These are phyloP conservation scores for Characodon lateralis DNA, from an alignment of 2,797 vertebrate genomes.

Conservation along the genomic window DNA sequence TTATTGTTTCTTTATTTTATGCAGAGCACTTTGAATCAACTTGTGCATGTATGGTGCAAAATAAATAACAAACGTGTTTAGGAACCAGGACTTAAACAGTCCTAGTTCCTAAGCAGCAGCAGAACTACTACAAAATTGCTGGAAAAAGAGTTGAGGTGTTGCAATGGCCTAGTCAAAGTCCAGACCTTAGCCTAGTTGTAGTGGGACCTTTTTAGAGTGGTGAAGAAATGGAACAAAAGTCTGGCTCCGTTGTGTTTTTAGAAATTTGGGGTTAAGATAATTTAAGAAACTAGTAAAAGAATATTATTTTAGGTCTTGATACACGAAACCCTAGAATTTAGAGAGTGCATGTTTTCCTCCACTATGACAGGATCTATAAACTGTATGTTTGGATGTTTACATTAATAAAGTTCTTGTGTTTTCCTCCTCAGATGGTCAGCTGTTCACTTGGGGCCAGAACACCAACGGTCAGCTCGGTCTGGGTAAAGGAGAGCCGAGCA, in stretches of 20 bases:
- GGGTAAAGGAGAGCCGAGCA: conserved; percentile 84
- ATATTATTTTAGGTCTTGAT: not conserved
- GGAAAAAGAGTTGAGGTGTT: not conserved
- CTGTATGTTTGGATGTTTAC: not conserved
- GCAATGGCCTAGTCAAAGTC: not conserved
- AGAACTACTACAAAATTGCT: not conserved
- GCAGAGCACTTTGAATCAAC: too few relatives aligned
- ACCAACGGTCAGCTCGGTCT: conserved; percentile 86
- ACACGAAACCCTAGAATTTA: not conserved
- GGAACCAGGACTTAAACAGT: too few relatives aligned
- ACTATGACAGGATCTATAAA: not conserved
- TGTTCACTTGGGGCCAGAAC: conserved; percentile 91
- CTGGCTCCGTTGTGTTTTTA: not conserved
- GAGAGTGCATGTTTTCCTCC: not conserved
- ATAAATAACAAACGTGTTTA: too few relatives aligned
- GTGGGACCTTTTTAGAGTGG: not conserved
- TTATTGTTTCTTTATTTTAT: too few relatives aligned
- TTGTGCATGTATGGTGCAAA: too few relatives aligned
- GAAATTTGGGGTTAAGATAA: not conserved
- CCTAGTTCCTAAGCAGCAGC: not conserved
- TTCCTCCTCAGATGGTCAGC: conserved; percentile 81
- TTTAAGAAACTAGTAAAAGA: not conserved
- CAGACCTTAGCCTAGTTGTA: not conserved
- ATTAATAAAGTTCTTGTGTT: not conserved
- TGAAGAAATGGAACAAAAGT: not conserved